Base-by-base conservation (phyloP, 2,888 invertebrate species). In the Orgyia antiqua region DNA sequence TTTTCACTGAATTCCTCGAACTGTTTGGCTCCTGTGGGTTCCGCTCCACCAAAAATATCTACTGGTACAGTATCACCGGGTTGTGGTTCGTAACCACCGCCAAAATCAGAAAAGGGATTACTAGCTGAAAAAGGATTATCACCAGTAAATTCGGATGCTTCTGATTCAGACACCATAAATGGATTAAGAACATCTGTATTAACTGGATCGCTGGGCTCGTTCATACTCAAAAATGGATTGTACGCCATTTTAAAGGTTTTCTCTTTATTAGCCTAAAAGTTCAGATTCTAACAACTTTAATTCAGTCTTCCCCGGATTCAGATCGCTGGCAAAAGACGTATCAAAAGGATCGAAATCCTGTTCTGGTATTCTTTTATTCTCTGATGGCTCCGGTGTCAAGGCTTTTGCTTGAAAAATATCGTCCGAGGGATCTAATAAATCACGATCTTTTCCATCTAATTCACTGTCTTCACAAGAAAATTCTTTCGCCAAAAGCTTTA, bases 181-280 rank as follows among this genome's bases (percentile, higher is more conserved):
- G 93, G 93, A 71, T 93, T 92, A 1, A 90, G 88, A 23, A 84
- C 87, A 18, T 87, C 83, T 2, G 87, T 66, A 7, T 84, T 71
- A 17, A 84, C 78, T 3, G 87, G 75, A 13, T 87, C 82, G 2
- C 75, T 67, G 29, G 89, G 88, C 53, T 94, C 94, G 41, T 89
- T 91, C 66, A 89, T 89, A 83, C 93, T 93, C 32, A 95, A 77
- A 65, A 95, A 95, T 11, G 95, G 95, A 87, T 94, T 95, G 27
- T 58, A 80, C 25, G 93, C 93, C 93, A 93, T 93, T 43, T 64
- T 88, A 19, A 24, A 3, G 20, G 33, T 26, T 36, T 17, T 13
- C 7, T 23, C 26, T 13, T 13, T 31, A 19, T 70, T 68, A 48
- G 19, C 54, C 41, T 36, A 86, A 49, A 53, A 95, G 84, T 68